phyloP scores from a whole-genome alignment of 2,888 invertebrate species.

The Odiellus spinosus region DNA sequence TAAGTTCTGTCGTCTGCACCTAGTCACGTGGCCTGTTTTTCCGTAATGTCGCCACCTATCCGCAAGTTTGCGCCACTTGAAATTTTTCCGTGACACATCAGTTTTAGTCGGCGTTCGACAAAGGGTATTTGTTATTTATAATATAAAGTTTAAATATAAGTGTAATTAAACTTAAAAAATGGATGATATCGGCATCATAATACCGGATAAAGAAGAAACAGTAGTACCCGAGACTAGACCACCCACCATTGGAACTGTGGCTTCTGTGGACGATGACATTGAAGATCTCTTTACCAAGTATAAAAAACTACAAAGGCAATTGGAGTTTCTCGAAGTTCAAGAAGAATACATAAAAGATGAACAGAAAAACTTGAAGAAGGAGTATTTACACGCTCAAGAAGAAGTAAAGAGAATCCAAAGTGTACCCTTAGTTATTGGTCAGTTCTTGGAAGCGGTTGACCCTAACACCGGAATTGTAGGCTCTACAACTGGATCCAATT shows the following conservation, averaged over 20 bases:
- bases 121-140: too few species aligned
- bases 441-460: constrained; percentile 97
- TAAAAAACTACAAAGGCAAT: constrained; percentile 89
- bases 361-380: constrained; percentile 94
- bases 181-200: not conserved
- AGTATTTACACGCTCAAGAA: constrained; percentile 89
- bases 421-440: constrained; percentile 95
- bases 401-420: constrained; percentile 84
- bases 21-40: too few species aligned
- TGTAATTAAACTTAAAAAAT: not conserved
- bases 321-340: constrained; percentile 95
- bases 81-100: too few species aligned
- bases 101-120: too few species aligned
- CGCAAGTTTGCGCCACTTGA: too few species aligned
- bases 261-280: constrained; percentile 47
- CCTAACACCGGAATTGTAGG: constrained; percentile 99
- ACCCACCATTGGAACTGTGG: constrained; percentile 17
- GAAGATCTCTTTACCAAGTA: constrained; percentile 92
- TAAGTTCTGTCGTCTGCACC: too few species aligned
- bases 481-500: constrained; percentile 95
- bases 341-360: constrained; percentile 99
- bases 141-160: too few species aligned
- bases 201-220: not conserved
- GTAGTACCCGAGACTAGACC: too few species aligned
- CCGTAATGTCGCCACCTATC: too few species aligned